Evolutionary conservation across 2,113 vertebrate genomes (phyloP).

Genomic region (Rhombomys opimus): DNA sequence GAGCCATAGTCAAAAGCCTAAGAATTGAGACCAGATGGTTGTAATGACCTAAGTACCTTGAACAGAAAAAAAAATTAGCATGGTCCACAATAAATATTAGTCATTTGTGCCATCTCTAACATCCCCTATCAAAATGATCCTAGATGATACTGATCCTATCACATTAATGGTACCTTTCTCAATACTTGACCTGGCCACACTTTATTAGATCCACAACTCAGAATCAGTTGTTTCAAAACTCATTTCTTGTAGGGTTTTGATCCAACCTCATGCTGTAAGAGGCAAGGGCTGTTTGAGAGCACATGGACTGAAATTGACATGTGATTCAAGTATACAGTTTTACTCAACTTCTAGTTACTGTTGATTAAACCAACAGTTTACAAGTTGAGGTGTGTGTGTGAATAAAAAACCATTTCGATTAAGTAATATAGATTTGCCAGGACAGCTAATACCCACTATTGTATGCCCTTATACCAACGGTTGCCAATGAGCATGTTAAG

Average conservation of each 20-base stretch:
- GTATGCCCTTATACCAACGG: background rate
- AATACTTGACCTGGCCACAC: background rate
- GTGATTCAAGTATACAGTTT: conserved; percentile 17
- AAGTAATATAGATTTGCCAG: conserved; percentile 28
- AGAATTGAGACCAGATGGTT: background rate
- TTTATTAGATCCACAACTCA: background rate
- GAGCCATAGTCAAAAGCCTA: background rate
- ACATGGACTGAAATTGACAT: background rate
- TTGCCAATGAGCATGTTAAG: conserved; percentile 22
- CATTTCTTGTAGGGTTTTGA: background rate
- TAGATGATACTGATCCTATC: background rate
- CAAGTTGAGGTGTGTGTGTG: conserved; percentile 17
- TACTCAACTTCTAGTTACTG: conserved; percentile 29
- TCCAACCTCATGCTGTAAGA: background rate
- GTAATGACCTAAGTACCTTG: background rate
- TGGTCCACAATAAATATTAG: background rate
- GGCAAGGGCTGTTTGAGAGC: background rate
- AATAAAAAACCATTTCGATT: conserved; percentile 37
- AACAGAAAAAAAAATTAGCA: background rate
- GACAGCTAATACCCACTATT: background rate
- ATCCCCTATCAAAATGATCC: background rate
- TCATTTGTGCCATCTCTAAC: background rate
- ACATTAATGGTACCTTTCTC: background rate
- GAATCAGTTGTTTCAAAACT: conserved; percentile 3
- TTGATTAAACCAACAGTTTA: conserved; percentile 18